These are phyloP conservation scores for Lutraria rhynchaena DNA, from an alignment of 1,140 invertebrate species.

Conservation along the genomic window DNA sequence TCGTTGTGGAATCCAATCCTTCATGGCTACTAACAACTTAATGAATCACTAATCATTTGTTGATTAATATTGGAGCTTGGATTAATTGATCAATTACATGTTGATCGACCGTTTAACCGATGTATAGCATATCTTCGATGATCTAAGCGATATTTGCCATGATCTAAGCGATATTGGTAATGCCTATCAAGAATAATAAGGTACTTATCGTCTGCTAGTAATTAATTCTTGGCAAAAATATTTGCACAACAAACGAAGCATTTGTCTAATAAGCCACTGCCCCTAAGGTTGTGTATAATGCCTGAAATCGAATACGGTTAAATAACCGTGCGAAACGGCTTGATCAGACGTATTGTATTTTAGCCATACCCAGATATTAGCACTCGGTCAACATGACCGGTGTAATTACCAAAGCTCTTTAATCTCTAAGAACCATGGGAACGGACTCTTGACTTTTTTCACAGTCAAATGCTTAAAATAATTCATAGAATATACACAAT, in stretches of 20 bases:
- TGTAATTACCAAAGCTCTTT: no score
- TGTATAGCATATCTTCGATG: conserved; percentile 16
- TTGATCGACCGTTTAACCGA: background rate
- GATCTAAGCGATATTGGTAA: conserved; percentile 32
- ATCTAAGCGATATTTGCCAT: conserved; percentile 36
- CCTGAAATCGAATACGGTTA: no score
- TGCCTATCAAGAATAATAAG: background rate
- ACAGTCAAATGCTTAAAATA: no score
- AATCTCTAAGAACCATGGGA: no score
- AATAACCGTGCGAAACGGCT: no score
- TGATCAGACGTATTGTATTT: no score
- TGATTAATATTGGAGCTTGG: conserved; percentile 25
- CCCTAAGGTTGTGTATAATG: no score
- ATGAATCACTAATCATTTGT: conserved; percentile 27
- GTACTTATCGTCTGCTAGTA: conserved; percentile 1
- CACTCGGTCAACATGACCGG: no score
- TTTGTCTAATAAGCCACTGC: conserved; percentile 1
- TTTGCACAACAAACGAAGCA: conserved; percentile 7
- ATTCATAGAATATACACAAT: no score
- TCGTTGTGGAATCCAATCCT: background rate
- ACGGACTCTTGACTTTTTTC: no score
- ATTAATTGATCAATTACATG: conserved; percentile 48
- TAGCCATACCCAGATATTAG: no score
- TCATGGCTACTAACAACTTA: conserved; percentile 22
- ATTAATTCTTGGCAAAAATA: conserved; percentile 13